Conservation (phyloP, 2,113 vertebrate genomes). For the Arizona elegans region DNA sequence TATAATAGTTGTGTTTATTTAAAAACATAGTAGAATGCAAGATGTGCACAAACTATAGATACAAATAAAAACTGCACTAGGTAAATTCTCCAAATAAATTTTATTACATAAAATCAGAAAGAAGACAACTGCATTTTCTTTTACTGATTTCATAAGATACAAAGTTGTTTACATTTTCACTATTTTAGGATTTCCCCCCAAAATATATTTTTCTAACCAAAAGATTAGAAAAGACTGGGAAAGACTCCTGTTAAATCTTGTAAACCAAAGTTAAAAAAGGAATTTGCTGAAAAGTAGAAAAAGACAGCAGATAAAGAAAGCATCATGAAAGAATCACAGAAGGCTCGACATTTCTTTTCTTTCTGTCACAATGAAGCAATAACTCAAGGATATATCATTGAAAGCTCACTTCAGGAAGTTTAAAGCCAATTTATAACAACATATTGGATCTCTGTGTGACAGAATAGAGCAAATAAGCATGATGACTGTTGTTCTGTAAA, state of each 20-base stretch:
- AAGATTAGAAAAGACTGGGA: not conserved
- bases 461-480: not conserved
- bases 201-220: not conserved
- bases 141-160: not conserved
- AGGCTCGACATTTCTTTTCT: slow-evolving; percentile 11
- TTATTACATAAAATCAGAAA: not conserved
- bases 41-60: not conserved
- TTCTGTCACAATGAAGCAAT: slow-evolving; percentile 20
- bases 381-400: slow-evolving; percentile 16
- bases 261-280: not conserved
- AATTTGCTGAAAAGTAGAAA: slow-evolving; percentile 12
- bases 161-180: not conserved
- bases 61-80: not conserved
- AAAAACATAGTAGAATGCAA: not conserved
- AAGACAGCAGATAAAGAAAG: slow-evolving; percentile 12
- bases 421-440: slow-evolving; percentile 11
- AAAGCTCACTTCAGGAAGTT: slow-evolving; percentile 4
- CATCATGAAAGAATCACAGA: slow-evolving; percentile 15
- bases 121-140: not conserved
- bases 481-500: slow-evolving; percentile 3
- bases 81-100: not conserved
- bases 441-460: not conserved
- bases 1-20: not conserved
- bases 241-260: not conserved
- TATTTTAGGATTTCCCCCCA: not conserved